These are phyloP conservation scores for Oxygymnocypris stewartii DNA, from an alignment of 2,113 vertebrate species.

Conservation along the genomic window DNA sequence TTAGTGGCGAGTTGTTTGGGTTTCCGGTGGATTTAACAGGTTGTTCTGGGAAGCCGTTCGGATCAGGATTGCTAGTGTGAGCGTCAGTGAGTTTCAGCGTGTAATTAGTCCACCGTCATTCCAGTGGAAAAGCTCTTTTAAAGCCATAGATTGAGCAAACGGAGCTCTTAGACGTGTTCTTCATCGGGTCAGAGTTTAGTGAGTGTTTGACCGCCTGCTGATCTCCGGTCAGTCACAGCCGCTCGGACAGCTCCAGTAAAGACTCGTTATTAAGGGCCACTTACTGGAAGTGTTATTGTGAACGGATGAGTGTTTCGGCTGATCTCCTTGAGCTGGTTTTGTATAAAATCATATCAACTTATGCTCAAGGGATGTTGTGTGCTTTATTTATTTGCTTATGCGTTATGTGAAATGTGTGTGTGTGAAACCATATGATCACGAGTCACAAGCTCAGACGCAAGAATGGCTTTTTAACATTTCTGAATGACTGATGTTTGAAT, in stretches of 20 bases:
- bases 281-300: neutral
- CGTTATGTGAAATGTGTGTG: neutral
- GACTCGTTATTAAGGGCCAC: neutral
- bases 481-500: no score
- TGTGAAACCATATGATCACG: neutral
- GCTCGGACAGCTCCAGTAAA: neutral
- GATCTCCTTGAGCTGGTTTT: neutral
- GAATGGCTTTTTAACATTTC: no score
- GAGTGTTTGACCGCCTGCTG: neutral
- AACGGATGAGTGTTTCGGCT: neutral
- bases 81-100: neutral
- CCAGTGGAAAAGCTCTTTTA: conserved; percentile 14
- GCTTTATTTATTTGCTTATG: conserved; percentile 2
- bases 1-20: neutral
- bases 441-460: no score
- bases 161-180: neutral
- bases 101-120: neutral
- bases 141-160: no score
- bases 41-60: neutral
- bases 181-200: neutral
- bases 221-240: neutral
- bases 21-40: neutral
- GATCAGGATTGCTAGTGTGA: neutral
- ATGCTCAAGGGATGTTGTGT: neutral
- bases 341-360: neutral